Conservation (phyloP, 2,797 vertebrate genomes). For the Halcyon badia region DNA sequence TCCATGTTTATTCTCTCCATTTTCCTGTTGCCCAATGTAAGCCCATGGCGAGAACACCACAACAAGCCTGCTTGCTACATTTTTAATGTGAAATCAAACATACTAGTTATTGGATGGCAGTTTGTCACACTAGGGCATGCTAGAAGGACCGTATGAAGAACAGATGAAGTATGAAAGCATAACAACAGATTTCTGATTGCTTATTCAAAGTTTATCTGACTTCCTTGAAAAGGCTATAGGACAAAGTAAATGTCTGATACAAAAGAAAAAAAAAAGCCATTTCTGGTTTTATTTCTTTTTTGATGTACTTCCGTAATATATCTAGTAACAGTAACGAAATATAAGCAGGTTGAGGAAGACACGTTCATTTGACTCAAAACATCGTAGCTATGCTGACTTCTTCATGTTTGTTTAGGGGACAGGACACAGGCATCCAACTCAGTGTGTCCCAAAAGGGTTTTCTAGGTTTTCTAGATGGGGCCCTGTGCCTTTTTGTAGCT, state of each 20-base stretch:
- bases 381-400: neutral
- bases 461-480: neutral
- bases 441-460: fast-evolving
- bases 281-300: neutral
- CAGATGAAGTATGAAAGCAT: neutral
- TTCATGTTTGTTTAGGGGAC: neutral
- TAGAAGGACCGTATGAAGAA: neutral
- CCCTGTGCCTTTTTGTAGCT: neutral
- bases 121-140: neutral
- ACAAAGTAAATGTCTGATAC: neutral
- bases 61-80: neutral
- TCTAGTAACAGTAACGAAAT: neutral
- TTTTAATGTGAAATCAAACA: neutral
- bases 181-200: neutral
- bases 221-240: neutral
- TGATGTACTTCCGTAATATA: neutral
- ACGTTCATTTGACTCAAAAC: neutral
- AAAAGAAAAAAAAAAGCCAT: neutral
- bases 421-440: neutral
- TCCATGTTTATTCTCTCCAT: neutral
- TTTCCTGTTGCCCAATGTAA: neutral
- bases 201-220: neutral
- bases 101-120: neutral
- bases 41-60: neutral
- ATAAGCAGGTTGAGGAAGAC: neutral